Base-by-base conservation (phyloP, 2,113 vertebrate genomes). In the Gymnobelideus leadbeateri region DNA sequence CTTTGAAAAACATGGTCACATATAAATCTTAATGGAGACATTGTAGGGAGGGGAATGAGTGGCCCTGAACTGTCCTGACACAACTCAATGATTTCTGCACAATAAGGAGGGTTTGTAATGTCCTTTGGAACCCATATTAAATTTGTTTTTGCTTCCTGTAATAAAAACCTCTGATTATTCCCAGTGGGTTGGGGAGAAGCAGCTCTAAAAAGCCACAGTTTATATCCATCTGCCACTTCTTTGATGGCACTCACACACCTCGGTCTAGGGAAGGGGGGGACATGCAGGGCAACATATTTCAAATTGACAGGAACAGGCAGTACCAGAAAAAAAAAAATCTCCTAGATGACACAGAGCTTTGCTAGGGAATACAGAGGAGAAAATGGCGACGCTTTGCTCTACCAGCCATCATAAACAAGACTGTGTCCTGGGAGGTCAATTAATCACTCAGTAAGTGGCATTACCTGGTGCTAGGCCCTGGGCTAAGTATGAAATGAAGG, bases 201-300 rank as follows among this genome's bases (percentile, higher is more conserved):
- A 49, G n/a, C 37, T 97, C 57, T 0, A 0, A 97, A 97, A 98
- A 96, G 96, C 93, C 97, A 97, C n/a, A 97, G 96, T 94, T 98
- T 96, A 97, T 97, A 98, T 97, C 97, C 96, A 97, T 95, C 89
- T 96, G 96, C 96, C 96, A 96, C 96, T 98, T 94, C 92, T 43
- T 89, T 96, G 89, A 96, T 92, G 97, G 89, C 93, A 96, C 97
- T 98, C 97, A 96, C 96, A 97, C 91, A 98, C 97, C 96, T 97
- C 61, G 93, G 92, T 95, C 96, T 97, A 95, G 97, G 94, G 92
- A 49, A 98, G 94, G 91, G 51, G 47, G 95, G 54, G 97, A 95
- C 96, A 95, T 97, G 97, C 95, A 92, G 0, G 61, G 61, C 77
- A 98, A 92, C 77, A 90, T 96, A 96, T 97, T 98, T 98, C 96